phyloP scores from a whole-genome alignment of 2,797 vertebrate genomes.

The Clamator glandarius region DNA sequence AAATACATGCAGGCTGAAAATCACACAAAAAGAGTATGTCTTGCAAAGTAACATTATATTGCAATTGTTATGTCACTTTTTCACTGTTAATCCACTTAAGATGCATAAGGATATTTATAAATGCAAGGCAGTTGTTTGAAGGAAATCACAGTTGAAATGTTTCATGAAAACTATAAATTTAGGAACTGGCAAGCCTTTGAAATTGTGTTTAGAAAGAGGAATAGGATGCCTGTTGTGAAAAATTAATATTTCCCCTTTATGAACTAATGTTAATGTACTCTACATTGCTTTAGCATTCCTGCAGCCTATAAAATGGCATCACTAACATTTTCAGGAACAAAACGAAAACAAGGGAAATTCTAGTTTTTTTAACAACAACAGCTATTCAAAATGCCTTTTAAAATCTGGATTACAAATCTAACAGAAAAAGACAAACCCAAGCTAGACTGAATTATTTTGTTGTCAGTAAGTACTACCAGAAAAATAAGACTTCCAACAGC shows the following conservation, averaged over 20 bases:
- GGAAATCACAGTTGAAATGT: not conserved
- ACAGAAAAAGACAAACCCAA: not conserved
- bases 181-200: constrained; percentile 4
- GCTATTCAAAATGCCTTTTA: not conserved
- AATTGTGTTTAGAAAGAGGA: not conserved
- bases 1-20: not conserved
- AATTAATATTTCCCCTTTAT: constrained; percentile 17
- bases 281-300: constrained; percentile 5
- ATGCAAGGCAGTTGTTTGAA: constrained; percentile 1
- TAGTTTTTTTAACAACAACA: constrained; percentile 21
- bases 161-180: not conserved
- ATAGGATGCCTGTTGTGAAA: not conserved
- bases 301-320: constrained; percentile 18
- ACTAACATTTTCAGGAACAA: constrained; percentile 33
- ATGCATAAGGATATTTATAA: not conserved
- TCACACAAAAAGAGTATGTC: not conserved
- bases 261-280: constrained; percentile 1
- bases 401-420: not conserved
- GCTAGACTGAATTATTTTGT: not conserved
- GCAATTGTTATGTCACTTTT: not conserved
- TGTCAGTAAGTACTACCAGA: not conserved
- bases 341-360: not conserved
- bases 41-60: not conserved
- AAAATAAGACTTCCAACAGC: not conserved
- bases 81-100: not conserved